Percentiles rank a stretch among this genome's conserved stretches.
Conservation (phyloP, 2,113 vertebrate species). For the Silurus glanis region DNA sequence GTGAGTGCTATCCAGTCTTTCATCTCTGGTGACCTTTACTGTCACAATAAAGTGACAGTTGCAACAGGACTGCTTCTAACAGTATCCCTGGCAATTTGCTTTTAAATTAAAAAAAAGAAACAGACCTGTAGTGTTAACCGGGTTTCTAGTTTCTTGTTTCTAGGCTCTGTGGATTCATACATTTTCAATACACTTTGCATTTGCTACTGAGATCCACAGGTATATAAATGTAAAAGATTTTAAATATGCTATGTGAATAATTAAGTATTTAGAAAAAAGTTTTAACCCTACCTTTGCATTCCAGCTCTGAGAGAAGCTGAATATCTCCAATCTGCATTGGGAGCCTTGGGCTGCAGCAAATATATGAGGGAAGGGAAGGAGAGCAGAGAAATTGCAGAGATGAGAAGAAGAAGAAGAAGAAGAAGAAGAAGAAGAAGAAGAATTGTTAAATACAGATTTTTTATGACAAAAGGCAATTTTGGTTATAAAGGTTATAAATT, state of each 20-base stretch:
- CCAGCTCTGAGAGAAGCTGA: conserved; percentile 95
- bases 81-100: conserved; percentile 7
- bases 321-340: conserved; percentile 93
- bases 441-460: conserved; percentile 60
- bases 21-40: conserved; percentile 25
- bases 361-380: conserved; percentile 63
- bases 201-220: not conserved
- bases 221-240: not conserved
- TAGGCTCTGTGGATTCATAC: not conserved
- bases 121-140: not conserved
- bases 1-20: not conserved
- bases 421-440: conserved; percentile 68
- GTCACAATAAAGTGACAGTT: conserved; percentile 1
- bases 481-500: not conserved
- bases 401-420: conserved; percentile 68
- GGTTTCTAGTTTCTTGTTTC: not conserved
- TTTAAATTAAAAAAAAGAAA: not conserved
- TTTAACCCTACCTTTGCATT: conserved; percentile 87
- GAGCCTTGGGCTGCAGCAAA: conserved; percentile 85
- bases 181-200: not conserved
- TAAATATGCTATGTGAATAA: not conserved
- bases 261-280: not conserved
- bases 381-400: conserved; percentile 65
- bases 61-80: conserved; percentile 22
- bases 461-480: not conserved